Evolutionary conservation across 2,797 vertebrate species (phyloP).

Genomic region (Nyctalus aviator): DNA sequence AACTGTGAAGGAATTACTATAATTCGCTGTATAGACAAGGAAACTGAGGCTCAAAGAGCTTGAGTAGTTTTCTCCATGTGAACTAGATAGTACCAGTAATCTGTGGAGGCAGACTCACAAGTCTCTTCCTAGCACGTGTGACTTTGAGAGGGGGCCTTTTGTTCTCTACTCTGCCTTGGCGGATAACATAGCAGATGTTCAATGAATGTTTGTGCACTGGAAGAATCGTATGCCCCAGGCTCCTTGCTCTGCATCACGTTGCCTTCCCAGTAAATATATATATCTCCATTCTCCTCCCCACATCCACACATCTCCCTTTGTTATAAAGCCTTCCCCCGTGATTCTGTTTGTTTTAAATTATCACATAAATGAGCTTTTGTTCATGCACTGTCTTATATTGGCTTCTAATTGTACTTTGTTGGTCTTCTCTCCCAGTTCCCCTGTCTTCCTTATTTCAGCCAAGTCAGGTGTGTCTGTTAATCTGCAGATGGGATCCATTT

Average conservation of each 20-base stretch:
- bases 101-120: not conserved
- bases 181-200: not conserved
- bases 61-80: not conserved
- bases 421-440: not conserved
- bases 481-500: slow-evolving; percentile 28
- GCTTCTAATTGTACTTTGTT: not conserved
- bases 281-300: not conserved
- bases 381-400: not conserved
- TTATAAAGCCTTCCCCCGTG: not conserved
- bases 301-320: not conserved
- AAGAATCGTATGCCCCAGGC: not conserved
- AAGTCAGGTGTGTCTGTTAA: not conserved
- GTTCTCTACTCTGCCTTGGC: not conserved
- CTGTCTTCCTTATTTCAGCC: not conserved
- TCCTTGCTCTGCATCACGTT: not conserved
- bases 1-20: not conserved
- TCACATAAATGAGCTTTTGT: not conserved
- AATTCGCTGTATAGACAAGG: not conserved
- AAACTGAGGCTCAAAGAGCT: not conserved
- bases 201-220: not conserved
- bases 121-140: accelerated
- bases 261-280: not conserved
- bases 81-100: not conserved
- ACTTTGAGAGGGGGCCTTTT: not conserved
- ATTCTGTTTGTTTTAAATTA: not conserved